Base-by-base conservation (phyloP, 2,113 vertebrate genomes). In the Myrmophylax atrothorax region DNA sequence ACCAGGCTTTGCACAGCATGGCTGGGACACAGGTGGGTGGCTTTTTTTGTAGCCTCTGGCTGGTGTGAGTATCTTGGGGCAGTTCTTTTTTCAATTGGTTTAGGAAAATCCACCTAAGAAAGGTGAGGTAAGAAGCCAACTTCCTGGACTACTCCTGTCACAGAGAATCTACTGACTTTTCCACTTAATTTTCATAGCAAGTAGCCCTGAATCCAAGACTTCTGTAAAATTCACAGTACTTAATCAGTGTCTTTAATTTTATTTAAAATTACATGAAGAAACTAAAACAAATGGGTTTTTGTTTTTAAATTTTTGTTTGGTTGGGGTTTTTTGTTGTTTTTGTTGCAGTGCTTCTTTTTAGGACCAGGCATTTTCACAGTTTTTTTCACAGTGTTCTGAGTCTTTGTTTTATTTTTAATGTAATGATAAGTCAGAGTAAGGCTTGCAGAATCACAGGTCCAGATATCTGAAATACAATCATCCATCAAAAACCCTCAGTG, bases 401-500 rank as follows among this genome's bases (percentile, higher is more conserved):
- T 25, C 50, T 93, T 90, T 81, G 50, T 37, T 92, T 89, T 93
- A 82, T 90, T 94, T 92, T 91, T 87, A 83, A 82, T 50, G 47
- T 55, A 73, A 67, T 49, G 18, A 53, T 40, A 95, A 95, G 37
- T 87, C 59, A 55, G 85, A 87, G 80, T 38, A 20, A 94, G 31
- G 24, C 77, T 82, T 44, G 90, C 35, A 90, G 90, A 93, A 83
- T 85, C 11, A 10, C 81, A 87, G 78, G 63, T 74, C 81, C 56
- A 94, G 87, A 69, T 93, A 96, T 28, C 69, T 93, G 80, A 95
- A 90, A 94, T 67, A 78, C n/a, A 82, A 29, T 95, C 72, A 93
- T 93, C 87, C 58, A 86, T 93, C 89, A 96, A 75, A 97, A 96
- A 67, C 37, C 93, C 89, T 92, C 89, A 49, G 44, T 75, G 89